Percentiles rank a stretch among this genome's conserved stretches.
Evolutionary conservation across 2,113 vertebrate species (phyloP).

Genomic region (Pipa parva): DNA sequence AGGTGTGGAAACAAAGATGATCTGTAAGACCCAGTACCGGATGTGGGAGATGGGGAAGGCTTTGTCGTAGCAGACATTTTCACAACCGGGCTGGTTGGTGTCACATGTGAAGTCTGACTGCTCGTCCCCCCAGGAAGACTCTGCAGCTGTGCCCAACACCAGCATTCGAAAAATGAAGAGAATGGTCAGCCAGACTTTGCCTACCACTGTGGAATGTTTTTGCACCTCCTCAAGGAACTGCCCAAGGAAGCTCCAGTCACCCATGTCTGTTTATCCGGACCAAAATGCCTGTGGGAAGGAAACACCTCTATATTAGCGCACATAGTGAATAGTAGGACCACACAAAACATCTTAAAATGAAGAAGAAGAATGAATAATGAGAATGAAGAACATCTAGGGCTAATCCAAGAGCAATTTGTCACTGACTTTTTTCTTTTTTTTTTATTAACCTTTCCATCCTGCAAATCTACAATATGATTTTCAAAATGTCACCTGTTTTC

Average conservation of each 20-base stretch:
- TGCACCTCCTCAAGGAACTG: constrained; percentile 95
- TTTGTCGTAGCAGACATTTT: constrained; percentile 92
- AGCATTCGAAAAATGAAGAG: constrained; percentile 98
- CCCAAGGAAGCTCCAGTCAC: constrained; percentile 93
- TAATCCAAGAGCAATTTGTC: too few relatives aligned
- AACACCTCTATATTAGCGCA: too few relatives aligned
- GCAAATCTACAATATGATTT: too few relatives aligned
- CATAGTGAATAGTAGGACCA: too few relatives aligned
- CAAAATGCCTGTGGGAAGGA: constrained; percentile 41
- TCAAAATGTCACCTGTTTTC: too few relatives aligned
- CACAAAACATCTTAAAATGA: too few relatives aligned
- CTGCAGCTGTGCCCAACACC: constrained; percentile 87
- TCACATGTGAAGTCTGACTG: constrained; percentile 92
- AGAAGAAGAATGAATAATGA: too few relatives aligned
- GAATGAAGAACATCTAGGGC: too few relatives aligned
- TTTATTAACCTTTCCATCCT: too few relatives aligned
- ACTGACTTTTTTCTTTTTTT: too few relatives aligned
- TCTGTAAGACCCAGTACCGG: constrained; percentile 94
- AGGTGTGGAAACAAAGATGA: constrained; percentile 93
- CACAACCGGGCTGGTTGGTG: constrained; percentile 86
- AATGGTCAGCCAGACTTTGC: constrained; percentile 92
- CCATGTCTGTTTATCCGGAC: constrained; percentile 70
- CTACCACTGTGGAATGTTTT: constrained; percentile 93
- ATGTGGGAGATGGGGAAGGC: constrained; percentile 97
- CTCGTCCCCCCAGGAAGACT: constrained; percentile 96